Percentiles rank a stretch among this genome's conserved stretches.
These are phyloP conservation scores for Rhadina sibilatrix DNA, from an alignment of 2,113 vertebrate genomes.

Conservation along the genomic window DNA sequence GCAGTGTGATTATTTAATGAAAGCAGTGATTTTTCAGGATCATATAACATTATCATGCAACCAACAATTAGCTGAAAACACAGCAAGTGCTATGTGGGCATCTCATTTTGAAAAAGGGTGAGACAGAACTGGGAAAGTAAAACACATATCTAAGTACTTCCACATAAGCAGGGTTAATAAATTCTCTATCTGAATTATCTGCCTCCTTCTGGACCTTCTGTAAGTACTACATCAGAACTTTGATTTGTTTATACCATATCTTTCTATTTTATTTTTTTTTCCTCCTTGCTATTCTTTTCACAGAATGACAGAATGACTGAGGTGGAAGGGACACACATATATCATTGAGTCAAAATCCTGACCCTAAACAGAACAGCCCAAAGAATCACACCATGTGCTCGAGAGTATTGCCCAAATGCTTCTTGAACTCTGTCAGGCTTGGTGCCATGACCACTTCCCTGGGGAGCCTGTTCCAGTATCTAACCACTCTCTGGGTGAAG, in stretches of 20 bases:
- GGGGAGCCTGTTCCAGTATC: not conserved
- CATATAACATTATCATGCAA: not conserved
- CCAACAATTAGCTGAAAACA: not conserved
- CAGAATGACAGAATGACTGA: not conserved
- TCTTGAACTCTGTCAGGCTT: not conserved
- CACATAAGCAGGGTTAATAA: not conserved
- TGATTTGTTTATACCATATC: not conserved
- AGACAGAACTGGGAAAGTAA: not conserved
- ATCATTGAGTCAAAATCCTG: not conserved
- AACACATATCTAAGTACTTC: not conserved
- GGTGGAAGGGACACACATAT: not conserved
- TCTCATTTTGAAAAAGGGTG: not conserved
- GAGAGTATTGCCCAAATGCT: not conserved
- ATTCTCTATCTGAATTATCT: not conserved
- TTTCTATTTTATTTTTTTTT: not conserved
- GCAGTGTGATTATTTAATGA: not conserved
- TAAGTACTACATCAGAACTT: not conserved
- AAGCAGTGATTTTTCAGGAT: not conserved
- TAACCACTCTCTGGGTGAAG: not conserved
- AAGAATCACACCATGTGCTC: not conserved
- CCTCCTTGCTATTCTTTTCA: not conserved
- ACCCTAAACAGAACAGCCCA: not conserved
- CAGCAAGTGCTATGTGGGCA: not conserved
- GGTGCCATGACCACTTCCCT: not conserved
- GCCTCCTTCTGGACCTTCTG: not conserved